phyloP scores from a whole-genome alignment of 1,140 invertebrate species.

The Carcinoscorpius rotundicauda region DNA sequence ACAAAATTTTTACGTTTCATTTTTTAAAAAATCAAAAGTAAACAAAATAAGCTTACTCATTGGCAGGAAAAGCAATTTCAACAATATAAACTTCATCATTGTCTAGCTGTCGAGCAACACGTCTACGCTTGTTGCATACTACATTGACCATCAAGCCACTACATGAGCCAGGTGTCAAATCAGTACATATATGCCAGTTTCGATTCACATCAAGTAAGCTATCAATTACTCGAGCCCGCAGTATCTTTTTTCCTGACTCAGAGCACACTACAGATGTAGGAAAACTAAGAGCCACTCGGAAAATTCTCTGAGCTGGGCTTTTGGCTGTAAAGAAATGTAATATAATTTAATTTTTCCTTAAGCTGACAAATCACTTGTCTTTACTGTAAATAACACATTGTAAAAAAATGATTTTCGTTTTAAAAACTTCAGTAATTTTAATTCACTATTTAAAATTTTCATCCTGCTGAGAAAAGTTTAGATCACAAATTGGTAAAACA shows the following conservation, averaged over 20 bases:
- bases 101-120: conserved; percentile 50
- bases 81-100: conserved; percentile 70
- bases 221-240: conserved; percentile 71
- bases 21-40: no score
- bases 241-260: conserved; percentile 79
- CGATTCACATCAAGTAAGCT: conserved; percentile 78
- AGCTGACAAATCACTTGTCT: background rate
- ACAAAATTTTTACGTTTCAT: no score
- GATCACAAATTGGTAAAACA: no score
- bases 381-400: background rate
- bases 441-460: no score
- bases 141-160: conserved; percentile 78
- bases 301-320: conserved; percentile 75
- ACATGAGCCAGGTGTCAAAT: conserved; percentile 47
- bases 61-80: conserved; percentile 76
- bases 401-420: no score
- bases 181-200: conserved; percentile 88
- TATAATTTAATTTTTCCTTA: background rate
- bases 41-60: conserved; percentile 58
- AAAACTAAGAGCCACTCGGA: conserved; percentile 85
- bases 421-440: no score
- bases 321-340: conserved; percentile 43
- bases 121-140: conserved; percentile 39
- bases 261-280: conserved; percentile 85
- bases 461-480: no score